Evolutionary conservation across 2,888 invertebrate species (phyloP).

Genomic region (Pomacea canaliculata): DNA sequence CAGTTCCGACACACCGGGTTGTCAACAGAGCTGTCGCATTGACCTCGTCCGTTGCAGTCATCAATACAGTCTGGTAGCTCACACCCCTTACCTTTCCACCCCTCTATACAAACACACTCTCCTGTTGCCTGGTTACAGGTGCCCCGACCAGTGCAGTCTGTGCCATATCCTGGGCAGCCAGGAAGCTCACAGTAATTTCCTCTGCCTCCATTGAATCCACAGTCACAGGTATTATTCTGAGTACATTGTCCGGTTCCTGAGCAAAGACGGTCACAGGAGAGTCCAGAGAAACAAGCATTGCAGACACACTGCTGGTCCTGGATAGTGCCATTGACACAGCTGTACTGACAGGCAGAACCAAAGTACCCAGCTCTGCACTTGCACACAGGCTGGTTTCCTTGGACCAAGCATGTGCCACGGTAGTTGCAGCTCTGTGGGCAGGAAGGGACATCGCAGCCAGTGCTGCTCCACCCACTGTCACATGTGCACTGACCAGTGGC

Average conservation of each 20-base stretch:
- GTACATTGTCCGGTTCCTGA: conserved; percentile 30
- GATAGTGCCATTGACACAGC: conserved; percentile 32
- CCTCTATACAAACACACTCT: conserved; percentile 39
- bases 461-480: conserved; percentile 48
- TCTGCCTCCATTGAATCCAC: conserved; percentile 48
- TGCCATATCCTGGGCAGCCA: conserved; percentile 50
- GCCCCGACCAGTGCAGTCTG: conserved; percentile 50
- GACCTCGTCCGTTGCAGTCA: conserved; percentile 46
- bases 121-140: conserved; percentile 39
- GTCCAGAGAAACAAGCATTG: conserved; percentile 40
- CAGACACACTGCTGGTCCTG: conserved; percentile 26
- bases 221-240: conserved; percentile 42
- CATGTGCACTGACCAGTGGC: conserved; percentile 46
- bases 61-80: conserved; percentile 39
- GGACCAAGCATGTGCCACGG: conserved; percentile 10
- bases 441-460: conserved; percentile 44
- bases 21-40: conserved; percentile 35
- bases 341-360: conserved; percentile 34
- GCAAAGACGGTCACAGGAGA: conserved; percentile 40
- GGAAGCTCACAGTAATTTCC: conserved; percentile 49
- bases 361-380: conserved; percentile 30
- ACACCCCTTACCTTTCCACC: conserved; percentile 39
- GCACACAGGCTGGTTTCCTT: conserved; percentile 23
- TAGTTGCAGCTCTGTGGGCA: conserved; percentile 39
- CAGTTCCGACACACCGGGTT: conserved; percentile 50